phyloP scores from a whole-genome alignment of 2,888 invertebrate species.

The Phlogophora meticulosa region DNA sequence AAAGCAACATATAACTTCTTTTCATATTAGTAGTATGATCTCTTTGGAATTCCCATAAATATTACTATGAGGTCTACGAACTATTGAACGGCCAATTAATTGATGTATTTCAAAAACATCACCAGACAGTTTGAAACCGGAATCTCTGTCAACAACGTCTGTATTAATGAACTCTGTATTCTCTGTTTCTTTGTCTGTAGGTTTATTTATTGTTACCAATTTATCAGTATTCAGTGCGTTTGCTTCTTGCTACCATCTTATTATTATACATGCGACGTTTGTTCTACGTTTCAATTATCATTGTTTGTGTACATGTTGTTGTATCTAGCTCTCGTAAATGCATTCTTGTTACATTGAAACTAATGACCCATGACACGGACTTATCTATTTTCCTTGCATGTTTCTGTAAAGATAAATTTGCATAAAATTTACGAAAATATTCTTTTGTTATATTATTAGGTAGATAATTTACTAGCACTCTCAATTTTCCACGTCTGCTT shows the following conservation, averaged over 20 bases:
- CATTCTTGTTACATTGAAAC: conserved; percentile 74
- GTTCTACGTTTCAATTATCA: conserved; percentile 76
- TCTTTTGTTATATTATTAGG: conserved; percentile 15
- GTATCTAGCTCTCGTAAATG: conserved; percentile 77
- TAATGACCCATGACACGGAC: conserved; percentile 71
- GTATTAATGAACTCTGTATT: conserved; percentile 74
- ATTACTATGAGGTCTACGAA: conserved; percentile 34
- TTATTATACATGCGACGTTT: conserved; percentile 85
- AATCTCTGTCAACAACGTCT: conserved; percentile 71
- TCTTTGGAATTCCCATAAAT: conserved; percentile 6
- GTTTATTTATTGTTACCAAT: conserved; percentile 81
- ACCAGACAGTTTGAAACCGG: conserved; percentile 54
- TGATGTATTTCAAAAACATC: conserved; percentile 26
- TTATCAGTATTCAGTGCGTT: conserved; percentile 85
- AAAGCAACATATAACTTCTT: not conserved
- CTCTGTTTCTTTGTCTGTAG: conserved; percentile 83
- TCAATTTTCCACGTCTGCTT: not conserved
- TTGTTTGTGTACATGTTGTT: conserved; percentile 79
- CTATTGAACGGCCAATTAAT: conserved; percentile 30
- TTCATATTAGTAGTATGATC: not conserved
- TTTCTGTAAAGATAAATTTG: conserved; percentile 46
- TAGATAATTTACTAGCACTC: conserved; percentile 2
- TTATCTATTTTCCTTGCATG: conserved; percentile 51
- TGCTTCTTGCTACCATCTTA: conserved; percentile 76
- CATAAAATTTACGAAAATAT: conserved; percentile 11